Conservation (phyloP, 1,140 invertebrate species). For the Drosophila mojavensis region DNA sequence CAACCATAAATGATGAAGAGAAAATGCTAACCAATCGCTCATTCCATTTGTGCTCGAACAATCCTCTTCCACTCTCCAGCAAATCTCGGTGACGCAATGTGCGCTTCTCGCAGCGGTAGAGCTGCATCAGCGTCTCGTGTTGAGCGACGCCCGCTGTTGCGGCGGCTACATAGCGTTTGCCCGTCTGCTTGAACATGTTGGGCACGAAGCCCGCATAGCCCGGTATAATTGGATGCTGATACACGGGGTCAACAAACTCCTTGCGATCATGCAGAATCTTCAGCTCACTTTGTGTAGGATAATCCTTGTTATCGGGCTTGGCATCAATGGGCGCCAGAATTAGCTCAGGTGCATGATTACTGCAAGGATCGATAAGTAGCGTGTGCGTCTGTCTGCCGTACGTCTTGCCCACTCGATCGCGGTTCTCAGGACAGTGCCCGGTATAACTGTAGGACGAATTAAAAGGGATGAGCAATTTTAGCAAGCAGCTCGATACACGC, state of each 20-base stretch:
- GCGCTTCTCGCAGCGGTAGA: constrained; percentile 85
- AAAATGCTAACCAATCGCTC: constrained; percentile 86
- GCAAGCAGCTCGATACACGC: no score
- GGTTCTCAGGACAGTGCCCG: constrained; percentile 89
- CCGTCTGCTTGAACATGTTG: constrained; percentile 86
- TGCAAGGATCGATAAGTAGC: constrained; percentile 88
- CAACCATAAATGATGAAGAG: background rate
- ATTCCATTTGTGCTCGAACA: constrained; percentile 85
- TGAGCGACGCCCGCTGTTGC: constrained; percentile 88
- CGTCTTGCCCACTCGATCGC: constrained; percentile 88
- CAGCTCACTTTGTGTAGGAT: constrained; percentile 87
- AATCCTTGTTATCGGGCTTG: constrained; percentile 85
- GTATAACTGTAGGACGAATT: constrained; percentile 86
- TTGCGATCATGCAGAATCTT: constrained; percentile 87
- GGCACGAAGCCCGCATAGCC: constrained; percentile 90
- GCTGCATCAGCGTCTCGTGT: constrained; percentile 87
- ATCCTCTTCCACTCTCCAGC: constrained; percentile 86
- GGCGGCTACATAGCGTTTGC: constrained; percentile 87
- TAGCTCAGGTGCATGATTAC: constrained; percentile 88
- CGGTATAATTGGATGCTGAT: constrained; percentile 88
- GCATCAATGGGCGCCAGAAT: constrained; percentile 87
- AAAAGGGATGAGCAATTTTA: no score
- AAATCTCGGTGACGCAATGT: constrained; percentile 85
- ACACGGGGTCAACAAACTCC: constrained; percentile 87
- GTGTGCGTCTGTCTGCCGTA: constrained; percentile 89